phyloP scores from a whole-genome alignment of 2,113 vertebrate genomes.

The Gymnobelideus leadbeateri region DNA sequence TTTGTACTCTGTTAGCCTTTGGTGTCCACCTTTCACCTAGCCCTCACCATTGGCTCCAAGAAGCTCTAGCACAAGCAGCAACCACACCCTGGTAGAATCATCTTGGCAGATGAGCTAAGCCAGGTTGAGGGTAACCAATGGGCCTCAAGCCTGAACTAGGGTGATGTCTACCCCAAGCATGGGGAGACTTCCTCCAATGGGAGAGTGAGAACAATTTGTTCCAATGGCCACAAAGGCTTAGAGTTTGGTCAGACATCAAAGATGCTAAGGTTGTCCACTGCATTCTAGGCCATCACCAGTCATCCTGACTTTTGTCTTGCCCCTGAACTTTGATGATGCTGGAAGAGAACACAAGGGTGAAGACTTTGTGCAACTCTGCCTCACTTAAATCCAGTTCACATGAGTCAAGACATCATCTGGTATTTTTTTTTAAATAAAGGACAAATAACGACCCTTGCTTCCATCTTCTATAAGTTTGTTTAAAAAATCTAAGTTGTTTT shows the following conservation, averaged over 20 bases:
- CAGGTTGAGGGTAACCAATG: not conserved
- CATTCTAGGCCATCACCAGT: not conserved
- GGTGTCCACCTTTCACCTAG: not conserved
- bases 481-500: not conserved
- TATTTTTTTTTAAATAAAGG: not conserved
- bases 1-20: not conserved
- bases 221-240: not conserved
- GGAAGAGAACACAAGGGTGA: not conserved
- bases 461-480: not conserved
- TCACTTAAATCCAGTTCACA: not conserved
- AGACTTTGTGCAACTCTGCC: not conserved
- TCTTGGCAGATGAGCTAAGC: not conserved
- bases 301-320: not conserved
- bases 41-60: not conserved
- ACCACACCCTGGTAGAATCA: not conserved
- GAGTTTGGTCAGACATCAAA: not conserved
- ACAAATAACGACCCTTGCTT: not conserved
- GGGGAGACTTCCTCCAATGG: not conserved
- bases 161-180: not conserved
- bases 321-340: not conserved
- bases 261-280: not conserved
- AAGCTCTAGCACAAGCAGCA: not conserved
- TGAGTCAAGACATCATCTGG: not conserved
- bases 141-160: not conserved
- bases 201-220: not conserved